Conservation (phyloP, 2,797 vertebrate genomes). For the Smutsia temminckii region DNA sequence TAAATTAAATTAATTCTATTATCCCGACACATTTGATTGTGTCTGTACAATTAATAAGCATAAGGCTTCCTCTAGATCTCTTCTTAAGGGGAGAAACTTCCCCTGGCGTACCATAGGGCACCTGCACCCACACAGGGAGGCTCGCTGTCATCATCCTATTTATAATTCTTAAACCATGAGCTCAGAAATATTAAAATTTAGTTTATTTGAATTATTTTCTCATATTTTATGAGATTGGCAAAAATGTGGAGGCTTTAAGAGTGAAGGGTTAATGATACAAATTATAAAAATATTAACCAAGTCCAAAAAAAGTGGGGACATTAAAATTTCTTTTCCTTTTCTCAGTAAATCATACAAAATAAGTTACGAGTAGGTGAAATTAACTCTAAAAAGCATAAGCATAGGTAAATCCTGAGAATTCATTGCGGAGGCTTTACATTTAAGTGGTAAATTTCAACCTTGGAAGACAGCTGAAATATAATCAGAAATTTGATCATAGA, state of each 20-base stretch:
- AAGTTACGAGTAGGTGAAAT: not conserved
- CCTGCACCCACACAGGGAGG: not conserved
- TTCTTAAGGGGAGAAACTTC: slow-evolving; percentile 54
- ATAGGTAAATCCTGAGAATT: slow-evolving; percentile 14
- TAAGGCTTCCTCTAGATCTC: slow-evolving; percentile 48
- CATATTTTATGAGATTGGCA: slow-evolving; percentile 54
- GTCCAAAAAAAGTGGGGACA: slow-evolving; percentile 27
- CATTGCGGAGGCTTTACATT: not conserved
- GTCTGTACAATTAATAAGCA: slow-evolving; percentile 58
- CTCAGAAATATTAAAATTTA: slow-evolving; percentile 58
- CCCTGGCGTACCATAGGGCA: slow-evolving; percentile 7
- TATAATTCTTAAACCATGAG: slow-evolving; percentile 37
- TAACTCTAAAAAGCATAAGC: not conserved
- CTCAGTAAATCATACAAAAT: slow-evolving; percentile 37
- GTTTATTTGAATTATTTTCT: slow-evolving; percentile 62
- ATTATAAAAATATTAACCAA: slow-evolving; percentile 61
- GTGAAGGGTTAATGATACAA: slow-evolving; percentile 17
- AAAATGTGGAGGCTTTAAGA: slow-evolving; percentile 19
- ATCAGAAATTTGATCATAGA: not conserved
- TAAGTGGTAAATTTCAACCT: not conserved
- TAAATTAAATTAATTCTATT: slow-evolving; percentile 60
- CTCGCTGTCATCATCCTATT: slow-evolving; percentile 37
- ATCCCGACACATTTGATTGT: slow-evolving; percentile 59
- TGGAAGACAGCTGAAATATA: not conserved
- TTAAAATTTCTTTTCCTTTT: not conserved